These are phyloP conservation scores for Caprella mutica DNA, from an alignment of 2,888 invertebrate species.

Conservation along the genomic window DNA sequence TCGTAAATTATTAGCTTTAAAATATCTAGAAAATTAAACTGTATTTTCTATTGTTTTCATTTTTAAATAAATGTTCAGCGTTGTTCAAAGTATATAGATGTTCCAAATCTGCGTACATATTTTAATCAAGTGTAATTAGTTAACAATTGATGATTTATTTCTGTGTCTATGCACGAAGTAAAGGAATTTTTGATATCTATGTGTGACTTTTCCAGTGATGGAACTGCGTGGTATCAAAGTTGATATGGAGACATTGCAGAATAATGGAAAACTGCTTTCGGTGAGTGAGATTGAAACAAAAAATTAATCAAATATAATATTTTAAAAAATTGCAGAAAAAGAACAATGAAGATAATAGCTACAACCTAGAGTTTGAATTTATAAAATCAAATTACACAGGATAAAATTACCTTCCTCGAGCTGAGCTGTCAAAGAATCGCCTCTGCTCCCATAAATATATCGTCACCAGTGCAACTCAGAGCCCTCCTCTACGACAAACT, in stretches of 20 bases:
- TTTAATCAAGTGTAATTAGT: too few species aligned
- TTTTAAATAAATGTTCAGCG: neutral
- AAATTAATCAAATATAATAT: neutral
- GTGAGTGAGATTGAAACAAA: neutral
- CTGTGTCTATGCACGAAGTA: neutral
- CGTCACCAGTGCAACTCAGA: conserved; percentile 22
- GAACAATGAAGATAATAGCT: too few species aligned
- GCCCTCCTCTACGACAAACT: conserved; percentile 22
- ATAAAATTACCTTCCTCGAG: conserved; percentile 18
- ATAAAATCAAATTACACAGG: neutral
- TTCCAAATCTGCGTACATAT: too few species aligned
- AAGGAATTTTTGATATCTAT: neutral
- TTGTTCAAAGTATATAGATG: too few species aligned
- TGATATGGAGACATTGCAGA: conserved; percentile 13
- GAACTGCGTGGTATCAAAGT: conserved; percentile 22
- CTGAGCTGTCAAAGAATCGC: conserved; percentile 16
- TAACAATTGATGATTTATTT: too few species aligned
- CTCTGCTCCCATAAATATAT: conserved; percentile 14
- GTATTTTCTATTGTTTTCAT: too few species aligned
- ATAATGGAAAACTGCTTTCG: conserved; percentile 15
- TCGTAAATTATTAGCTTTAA: too few species aligned
- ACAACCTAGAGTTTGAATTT: too few species aligned
- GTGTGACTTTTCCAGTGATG: conserved; percentile 14
- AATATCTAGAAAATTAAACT: too few species aligned
- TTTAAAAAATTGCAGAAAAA: neutral